phyloP scores from a whole-genome alignment of 2,113 vertebrate genomes.

The Panurus biarmicus region DNA sequence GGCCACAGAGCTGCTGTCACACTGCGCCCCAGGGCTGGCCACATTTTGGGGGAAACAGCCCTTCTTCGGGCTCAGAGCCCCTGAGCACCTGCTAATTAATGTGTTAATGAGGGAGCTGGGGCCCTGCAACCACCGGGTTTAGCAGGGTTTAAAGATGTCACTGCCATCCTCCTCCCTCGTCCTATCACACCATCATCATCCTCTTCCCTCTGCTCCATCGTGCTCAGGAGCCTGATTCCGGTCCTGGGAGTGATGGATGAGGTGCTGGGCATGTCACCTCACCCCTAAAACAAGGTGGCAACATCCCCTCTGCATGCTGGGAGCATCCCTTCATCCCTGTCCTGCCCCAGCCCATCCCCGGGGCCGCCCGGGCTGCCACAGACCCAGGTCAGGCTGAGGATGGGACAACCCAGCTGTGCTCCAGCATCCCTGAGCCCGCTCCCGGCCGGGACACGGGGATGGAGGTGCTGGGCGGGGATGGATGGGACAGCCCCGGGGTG shows the following conservation, averaged over 20 bases:
- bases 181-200: accelerated
- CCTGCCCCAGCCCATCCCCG: background rate
- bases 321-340: background rate
- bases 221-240: background rate
- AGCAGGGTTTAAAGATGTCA: background rate
- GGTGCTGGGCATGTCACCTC: background rate
- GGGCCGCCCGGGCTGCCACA: accelerated
- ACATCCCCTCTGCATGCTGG: accelerated
- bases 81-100: background rate
- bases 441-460: accelerated
- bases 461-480: accelerated
- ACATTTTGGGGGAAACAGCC: accelerated
- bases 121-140: background rate
- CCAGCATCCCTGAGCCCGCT: accelerated
- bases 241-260: accelerated
- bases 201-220: accelerated
- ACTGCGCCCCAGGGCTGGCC: background rate
- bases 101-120: background rate
- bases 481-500: accelerated
- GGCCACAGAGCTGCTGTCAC: background rate
- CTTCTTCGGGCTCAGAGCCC: background rate
- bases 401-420: accelerated
- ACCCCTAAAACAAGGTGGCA: background rate
- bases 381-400: background rate
- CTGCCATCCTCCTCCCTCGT: background rate